Conservation (phyloP, 2,888 invertebrate species). For the Kryphioiulus occultus region DNA sequence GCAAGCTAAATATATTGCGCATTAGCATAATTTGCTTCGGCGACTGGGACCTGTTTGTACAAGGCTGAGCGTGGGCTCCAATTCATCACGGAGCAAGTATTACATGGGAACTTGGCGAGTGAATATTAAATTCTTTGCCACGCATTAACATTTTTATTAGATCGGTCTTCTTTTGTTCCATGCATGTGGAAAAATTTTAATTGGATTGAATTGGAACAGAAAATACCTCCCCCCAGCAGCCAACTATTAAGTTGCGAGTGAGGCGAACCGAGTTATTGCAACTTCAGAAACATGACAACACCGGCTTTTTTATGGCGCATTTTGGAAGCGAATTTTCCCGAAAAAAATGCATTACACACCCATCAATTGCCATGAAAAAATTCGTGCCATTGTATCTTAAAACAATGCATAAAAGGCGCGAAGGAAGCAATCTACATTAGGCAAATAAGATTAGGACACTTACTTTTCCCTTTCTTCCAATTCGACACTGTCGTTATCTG, state of each 20-base stretch:
- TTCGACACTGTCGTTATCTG: constrained; percentile 52
- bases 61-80: background rate
- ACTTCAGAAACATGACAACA: constrained; percentile 39
- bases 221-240: background rate
- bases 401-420: constrained; percentile 16
- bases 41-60: constrained; percentile 11
- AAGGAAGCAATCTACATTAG: constrained; percentile 37
- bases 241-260: background rate
- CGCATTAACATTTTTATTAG: constrained; percentile 36
- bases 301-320: background rate
- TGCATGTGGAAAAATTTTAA: constrained; percentile 10
- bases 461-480: constrained; percentile 52
- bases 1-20: background rate
- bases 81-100: constrained; percentile 14
- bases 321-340: background rate
- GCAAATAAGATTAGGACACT: constrained; percentile 49
- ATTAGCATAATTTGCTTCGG: constrained; percentile 39
- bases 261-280: background rate
- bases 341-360: background rate
- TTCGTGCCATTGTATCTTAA: constrained; percentile 13
- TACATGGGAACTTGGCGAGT: background rate
- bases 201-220: constrained; percentile 1
- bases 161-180: constrained; percentile 10
- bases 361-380: constrained; percentile 33
- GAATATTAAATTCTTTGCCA: constrained; percentile 40